Conservation (phyloP, 1,140 invertebrate species). For the Drosophila watanabei region DNA sequence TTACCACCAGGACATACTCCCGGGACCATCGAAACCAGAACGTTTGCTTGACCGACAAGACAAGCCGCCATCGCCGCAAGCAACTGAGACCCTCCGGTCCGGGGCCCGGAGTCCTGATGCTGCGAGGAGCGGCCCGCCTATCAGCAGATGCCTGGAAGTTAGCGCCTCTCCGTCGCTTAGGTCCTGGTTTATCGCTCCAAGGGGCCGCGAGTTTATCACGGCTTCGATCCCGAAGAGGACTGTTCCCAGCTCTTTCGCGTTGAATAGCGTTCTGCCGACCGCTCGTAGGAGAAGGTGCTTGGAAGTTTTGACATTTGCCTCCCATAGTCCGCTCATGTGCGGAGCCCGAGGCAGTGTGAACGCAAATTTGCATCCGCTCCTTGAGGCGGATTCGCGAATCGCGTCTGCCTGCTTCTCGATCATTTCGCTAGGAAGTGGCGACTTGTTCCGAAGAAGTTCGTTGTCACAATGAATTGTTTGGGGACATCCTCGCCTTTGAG, state of each 20-base stretch:
- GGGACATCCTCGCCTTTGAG: too few species aligned
- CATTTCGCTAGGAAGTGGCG: too few species aligned
- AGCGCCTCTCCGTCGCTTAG: neutral
- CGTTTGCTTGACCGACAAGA: slow-evolving; percentile 1
- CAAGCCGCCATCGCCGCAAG: slow-evolving; percentile 6
- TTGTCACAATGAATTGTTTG: too few species aligned
- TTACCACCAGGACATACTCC: slow-evolving; percentile 2
- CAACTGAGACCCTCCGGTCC: neutral
- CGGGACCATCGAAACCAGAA: slow-evolving; percentile 6
- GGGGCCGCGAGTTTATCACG: too few species aligned
- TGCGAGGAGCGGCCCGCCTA: neutral
- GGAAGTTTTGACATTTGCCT: neutral
- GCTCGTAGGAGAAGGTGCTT: neutral
- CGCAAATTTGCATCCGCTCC: neutral
- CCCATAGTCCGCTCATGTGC: too few species aligned
- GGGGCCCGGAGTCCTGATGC: neutral
- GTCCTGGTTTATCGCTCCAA: neutral
- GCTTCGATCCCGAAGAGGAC: too few species aligned
- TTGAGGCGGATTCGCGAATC: neutral
- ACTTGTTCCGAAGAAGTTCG: too few species aligned
- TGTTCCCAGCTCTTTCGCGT: neutral
- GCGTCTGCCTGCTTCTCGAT: neutral
- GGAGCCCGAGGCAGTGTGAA: neutral
- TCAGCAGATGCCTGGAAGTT: neutral
- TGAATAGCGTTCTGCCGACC: neutral